Conservation (phyloP, 2,113 vertebrate species). For the Corvus moneduloides region DNA sequence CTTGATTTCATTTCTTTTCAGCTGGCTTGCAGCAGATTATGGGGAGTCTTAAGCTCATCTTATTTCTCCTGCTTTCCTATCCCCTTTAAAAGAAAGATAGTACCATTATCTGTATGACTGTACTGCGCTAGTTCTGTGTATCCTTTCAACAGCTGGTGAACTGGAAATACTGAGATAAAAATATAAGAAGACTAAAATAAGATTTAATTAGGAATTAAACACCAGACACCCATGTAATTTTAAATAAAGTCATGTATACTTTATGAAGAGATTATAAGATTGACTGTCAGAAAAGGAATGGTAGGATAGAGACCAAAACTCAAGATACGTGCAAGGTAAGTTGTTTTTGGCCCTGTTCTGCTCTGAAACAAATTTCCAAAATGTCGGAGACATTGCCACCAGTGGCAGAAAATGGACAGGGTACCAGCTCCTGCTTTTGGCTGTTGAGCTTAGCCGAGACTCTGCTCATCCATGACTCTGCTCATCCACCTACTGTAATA, state of each 20-base stretch:
- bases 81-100: neutral
- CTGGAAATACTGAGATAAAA: conserved; percentile 37
- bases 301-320: neutral
- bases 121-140: neutral
- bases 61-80: neutral
- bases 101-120: neutral
- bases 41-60: neutral
- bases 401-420: neutral
- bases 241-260: neutral
- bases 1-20: conserved; percentile 10
- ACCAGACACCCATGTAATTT: neutral
- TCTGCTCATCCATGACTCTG: neutral
- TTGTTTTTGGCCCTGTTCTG: neutral
- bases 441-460: neutral
- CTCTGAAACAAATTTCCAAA: neutral
- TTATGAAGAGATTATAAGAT: neutral
- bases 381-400: neutral
- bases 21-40: neutral
- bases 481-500: accelerated
- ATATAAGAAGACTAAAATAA: conserved; percentile 15
- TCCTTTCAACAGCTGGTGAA: neutral
- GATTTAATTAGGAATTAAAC: conserved; percentile 43
- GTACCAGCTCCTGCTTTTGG: neutral
- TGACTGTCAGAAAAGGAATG: neutral
- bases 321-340: neutral